Percentiles rank a stretch among this genome's conserved stretches.
Conservation (phyloP, 2,888 invertebrate species). For the Cordilura impudica region DNA sequence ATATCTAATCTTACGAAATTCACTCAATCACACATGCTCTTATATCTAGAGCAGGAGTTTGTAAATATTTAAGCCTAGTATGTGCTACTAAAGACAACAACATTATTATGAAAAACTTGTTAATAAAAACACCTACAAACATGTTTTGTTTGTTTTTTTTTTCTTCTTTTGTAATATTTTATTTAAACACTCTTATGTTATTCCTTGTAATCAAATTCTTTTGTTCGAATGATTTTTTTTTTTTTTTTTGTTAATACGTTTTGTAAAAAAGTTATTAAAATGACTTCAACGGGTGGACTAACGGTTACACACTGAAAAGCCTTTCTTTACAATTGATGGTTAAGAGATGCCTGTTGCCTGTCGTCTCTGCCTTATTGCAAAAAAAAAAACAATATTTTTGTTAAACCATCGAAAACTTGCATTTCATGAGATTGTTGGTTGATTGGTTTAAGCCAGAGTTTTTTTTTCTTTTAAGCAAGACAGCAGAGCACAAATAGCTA, state of each 20-base stretch:
- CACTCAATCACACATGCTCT: not conserved
- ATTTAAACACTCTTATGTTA: not conserved
- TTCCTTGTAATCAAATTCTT: conserved; percentile 7
- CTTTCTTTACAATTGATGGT: conserved; percentile 57
- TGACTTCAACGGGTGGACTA: conserved; percentile 59
- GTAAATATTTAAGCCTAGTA: conserved; percentile 38
- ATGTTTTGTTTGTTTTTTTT: conserved; percentile 2
- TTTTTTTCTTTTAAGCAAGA: conserved; percentile 40
- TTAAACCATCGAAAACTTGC: conserved; percentile 51
- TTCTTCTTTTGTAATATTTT: conserved; percentile 2
- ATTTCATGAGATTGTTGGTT: conserved; percentile 42
- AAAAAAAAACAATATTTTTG: conserved; percentile 25
- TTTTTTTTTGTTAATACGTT: not conserved
- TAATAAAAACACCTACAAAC: conserved; percentile 23
- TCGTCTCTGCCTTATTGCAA: conserved; percentile 41
- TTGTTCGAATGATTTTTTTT: conserved; percentile 28
- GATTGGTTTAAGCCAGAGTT: conserved; percentile 42
- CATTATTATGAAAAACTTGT: conserved; percentile 29
- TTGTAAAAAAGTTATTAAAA: conserved; percentile 19
- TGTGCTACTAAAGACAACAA: conserved; percentile 23
- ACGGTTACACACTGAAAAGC: conserved; percentile 59
- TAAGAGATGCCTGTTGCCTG: conserved; percentile 51
- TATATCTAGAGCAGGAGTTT: conserved; percentile 33
- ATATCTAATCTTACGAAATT: not conserved
- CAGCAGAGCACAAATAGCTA: conserved; percentile 51